Evolutionary conservation across 2,113 vertebrate genomes (phyloP).

Genomic region (Rhodinocichla rosea): DNA sequence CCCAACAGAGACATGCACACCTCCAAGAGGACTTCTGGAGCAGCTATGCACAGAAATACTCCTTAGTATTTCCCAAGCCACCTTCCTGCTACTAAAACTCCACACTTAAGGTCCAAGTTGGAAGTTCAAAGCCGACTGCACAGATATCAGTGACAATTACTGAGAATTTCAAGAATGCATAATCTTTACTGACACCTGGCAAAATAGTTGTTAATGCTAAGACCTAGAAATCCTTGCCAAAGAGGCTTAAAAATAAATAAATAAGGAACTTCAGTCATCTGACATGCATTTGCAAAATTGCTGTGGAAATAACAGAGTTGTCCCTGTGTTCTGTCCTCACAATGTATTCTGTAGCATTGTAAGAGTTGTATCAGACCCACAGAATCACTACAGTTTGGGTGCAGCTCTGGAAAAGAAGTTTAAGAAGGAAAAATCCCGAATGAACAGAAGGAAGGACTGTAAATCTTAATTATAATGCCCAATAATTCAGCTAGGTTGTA

Average conservation of each 20-base stretch:
- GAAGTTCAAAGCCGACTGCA: not conserved
- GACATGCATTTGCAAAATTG: slow-evolving; percentile 16
- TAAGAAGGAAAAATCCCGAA: not conserved
- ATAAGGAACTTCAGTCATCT: slow-evolving; percentile 19
- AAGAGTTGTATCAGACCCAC: not conserved
- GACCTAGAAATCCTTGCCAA: slow-evolving; percentile 28
- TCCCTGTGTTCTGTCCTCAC: not conserved
- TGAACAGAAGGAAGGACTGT: not conserved
- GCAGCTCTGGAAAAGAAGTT: not conserved
- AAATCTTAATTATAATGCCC: not conserved
- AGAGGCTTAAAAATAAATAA: slow-evolving; percentile 52
- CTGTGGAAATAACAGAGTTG: not conserved
- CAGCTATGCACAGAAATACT: not conserved
- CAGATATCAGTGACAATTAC: not conserved
- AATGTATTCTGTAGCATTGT: not conserved
- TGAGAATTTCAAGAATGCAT: slow-evolving; percentile 30
- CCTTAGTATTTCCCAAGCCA: not conserved
- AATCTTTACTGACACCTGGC: slow-evolving; percentile 28
- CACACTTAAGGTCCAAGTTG: not conserved
- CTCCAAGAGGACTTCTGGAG: not conserved
- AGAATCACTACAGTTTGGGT: not conserved
- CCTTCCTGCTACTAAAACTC: not conserved
- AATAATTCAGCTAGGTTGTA: not conserved
- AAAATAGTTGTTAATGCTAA: slow-evolving; percentile 11
- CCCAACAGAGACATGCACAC: not conserved